These are phyloP conservation scores for Australoheros scitulus DNA, from an alignment of 2,113 vertebrate species.

Conservation along the genomic window DNA sequence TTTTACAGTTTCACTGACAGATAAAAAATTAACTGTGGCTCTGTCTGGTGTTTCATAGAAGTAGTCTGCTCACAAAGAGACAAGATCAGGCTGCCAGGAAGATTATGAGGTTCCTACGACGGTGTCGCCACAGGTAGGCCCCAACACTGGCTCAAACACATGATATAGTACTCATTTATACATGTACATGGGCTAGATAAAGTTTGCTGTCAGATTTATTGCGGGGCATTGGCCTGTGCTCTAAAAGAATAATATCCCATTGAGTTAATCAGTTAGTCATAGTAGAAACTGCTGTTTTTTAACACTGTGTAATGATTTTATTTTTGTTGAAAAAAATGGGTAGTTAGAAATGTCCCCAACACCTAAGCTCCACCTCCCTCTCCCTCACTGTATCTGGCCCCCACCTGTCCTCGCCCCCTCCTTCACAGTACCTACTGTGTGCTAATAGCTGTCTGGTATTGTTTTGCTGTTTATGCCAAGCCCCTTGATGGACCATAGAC, in stretches of 20 bases:
- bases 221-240: not conserved
- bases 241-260: not conserved
- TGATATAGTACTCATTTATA: not conserved
- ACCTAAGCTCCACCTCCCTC: conserved; percentile 44
- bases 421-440: conserved; percentile 81
- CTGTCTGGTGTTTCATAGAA: conserved; percentile 79
- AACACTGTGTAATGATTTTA: conserved; percentile 34
- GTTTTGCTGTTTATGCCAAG: conserved; percentile 98
- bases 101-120: conserved; percentile 98
- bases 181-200: not conserved
- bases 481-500: conserved; percentile 99
- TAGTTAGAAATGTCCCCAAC: conserved; percentile 56
- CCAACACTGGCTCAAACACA: conserved; percentile 9
- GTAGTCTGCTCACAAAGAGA: conserved; percentile 97
- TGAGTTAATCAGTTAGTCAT: conserved; percentile 38
- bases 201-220: not conserved
- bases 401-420: conserved; percentile 64
- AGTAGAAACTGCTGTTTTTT: not conserved
- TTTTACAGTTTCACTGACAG: conserved; percentile 5
- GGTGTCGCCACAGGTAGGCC: conserved; percentile 96
- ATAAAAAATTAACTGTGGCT: not conserved
- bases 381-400: conserved; percentile 64
- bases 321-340: conserved; percentile 49
- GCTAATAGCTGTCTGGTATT: conserved; percentile 99
- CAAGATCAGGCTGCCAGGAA: conserved; percentile 99